Evolutionary conservation across 2,888 invertebrate genomes (phyloP), one percentile per base, ranked within the genome.

Genomic region (Drosophila sordidapex): DNA sequence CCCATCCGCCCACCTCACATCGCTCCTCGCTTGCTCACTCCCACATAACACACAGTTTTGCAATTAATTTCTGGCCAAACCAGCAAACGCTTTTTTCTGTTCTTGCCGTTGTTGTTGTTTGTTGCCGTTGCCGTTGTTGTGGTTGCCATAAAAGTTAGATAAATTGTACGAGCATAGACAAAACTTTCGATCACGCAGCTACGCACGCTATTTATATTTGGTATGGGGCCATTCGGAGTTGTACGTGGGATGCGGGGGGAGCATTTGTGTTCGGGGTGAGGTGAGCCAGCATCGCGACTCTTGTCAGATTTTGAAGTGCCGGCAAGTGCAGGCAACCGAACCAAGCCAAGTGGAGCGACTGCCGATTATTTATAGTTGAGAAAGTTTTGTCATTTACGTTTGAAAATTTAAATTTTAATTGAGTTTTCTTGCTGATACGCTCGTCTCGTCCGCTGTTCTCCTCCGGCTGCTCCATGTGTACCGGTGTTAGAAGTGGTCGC

Each of bases 331-430:
- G 57, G 75, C 75, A 70, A 82, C 68, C 51, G 29, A 73, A 68
- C 54, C 57, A 69, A 67, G 61, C 85, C 85, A 73, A 86, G 76
- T 79, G 81, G 71, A 76, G 74, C 72, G 73, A 76, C 81, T 89
- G 74, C 82, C 89, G 87, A 89, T 87, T 87, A 87, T 87, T 87
- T 87, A 90, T 90, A 87, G 87, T 90, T 90, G 89, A 87, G 79
- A 87, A 88, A 90, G 83, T 88, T 88, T 88, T 90, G 87, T 88
- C 87, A 88, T 88, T 90, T 90, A 78, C 87, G 87, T 88, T 84
- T 82, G 89, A 80, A 90, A 90, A 90, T 90, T 89, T 87, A 85
- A 88, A 88, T 88, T 88, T 88, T 88, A 88, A 88, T 88, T 88
- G 90, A 88, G 87, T 88, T 88, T 90, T 76, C 87, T 89, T 81